Evolutionary conservation across 23 tunicate species (phyloP), one percentile per base, ranked within the genome.

Genomic region (Halocynthia roretzi): DNA sequence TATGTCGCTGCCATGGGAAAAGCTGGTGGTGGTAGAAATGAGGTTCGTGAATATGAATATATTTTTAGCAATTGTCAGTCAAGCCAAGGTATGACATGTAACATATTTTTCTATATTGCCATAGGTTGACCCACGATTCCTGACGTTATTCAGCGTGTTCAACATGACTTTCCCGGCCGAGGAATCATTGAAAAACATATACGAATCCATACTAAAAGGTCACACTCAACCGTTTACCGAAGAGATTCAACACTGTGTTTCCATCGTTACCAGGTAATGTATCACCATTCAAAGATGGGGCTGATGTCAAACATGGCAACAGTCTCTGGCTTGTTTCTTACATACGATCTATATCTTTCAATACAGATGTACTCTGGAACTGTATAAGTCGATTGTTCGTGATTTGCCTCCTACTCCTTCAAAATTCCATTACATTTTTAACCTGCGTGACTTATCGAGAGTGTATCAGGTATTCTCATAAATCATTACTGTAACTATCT

Each of bases 91-190:
- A 11, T 67, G 17, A 14, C 54, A 8, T 10, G 20, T 70, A 8
- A 70, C n/a, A 15, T 49, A 20, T 9, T 49, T 79, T 64, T 81
- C 50, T 50, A n/a, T n/a, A n/a, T n/a, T n/a, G n/a, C n/a, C n/a
- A n/a, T n/a, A 89, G 93, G 91, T 91, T 54, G 99, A 95, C 61
- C 96, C 99, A 7, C 73, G 99, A 10, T 95, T 95, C 69, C 71
- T 95, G 71, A 85, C 96, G 8, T 80, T 95, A 20, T 95, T 95
- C 73, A 89, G 93, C 68, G 95, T 88, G 9, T 95, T 95, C 88
- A 95, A 95, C 86, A 95, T 95, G 99, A 90, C 99, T 11, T 95
- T 95, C 75, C 99, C 99, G 58, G 83, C 99, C 54, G 92, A 95
- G 50, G 99, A 95, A 71, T 95, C 99, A 6, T 71, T 95, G 22